A percentile compares a stretch with the other conserved stretches of the same genome.
Evolutionary conservation across 2,888 invertebrate genomes (phyloP).

Genomic region (Drepana falcataria): DNA sequence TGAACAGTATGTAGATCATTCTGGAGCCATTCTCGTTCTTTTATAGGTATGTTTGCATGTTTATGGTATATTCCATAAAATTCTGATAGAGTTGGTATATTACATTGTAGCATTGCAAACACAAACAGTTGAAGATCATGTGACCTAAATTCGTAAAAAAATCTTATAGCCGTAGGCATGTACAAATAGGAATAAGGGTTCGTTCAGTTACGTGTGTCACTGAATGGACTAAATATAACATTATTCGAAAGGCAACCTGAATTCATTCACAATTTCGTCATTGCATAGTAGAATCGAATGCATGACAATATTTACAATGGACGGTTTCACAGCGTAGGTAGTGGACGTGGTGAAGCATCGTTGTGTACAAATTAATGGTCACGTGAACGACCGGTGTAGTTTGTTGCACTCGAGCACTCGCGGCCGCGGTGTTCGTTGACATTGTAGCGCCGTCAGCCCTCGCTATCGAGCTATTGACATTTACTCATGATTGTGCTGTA

Average conservation of each 20-base stretch:
- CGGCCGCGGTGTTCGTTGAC: slow-evolving; percentile 57
- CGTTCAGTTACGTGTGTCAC: not conserved
- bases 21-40: too few relatives aligned
- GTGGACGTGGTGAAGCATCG: slow-evolving; percentile 37
- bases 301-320: not conserved
- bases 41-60: too few relatives aligned
- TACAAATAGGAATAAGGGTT: too few relatives aligned
- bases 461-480: slow-evolving; percentile 11
- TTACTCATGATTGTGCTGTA: not conserved
- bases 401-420: slow-evolving; percentile 51
- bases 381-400: slow-evolving; percentile 54
- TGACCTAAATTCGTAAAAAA: too few relatives aligned
- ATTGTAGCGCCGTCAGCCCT: slow-evolving; percentile 35
- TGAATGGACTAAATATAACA: not conserved
- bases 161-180: too few relatives aligned
- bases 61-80: too few relatives aligned
- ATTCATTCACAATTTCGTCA: not conserved
- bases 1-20: too few relatives aligned
- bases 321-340: slow-evolving; percentile 11
- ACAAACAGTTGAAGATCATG: too few relatives aligned
- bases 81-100: too few relatives aligned
- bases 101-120: too few relatives aligned
- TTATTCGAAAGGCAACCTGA: not conserved
- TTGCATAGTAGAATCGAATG: not conserved
- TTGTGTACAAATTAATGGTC: slow-evolving; percentile 47